phyloP scores from a whole-genome alignment of 2,888 invertebrate species.

The Microplitis deprimator region DNA sequence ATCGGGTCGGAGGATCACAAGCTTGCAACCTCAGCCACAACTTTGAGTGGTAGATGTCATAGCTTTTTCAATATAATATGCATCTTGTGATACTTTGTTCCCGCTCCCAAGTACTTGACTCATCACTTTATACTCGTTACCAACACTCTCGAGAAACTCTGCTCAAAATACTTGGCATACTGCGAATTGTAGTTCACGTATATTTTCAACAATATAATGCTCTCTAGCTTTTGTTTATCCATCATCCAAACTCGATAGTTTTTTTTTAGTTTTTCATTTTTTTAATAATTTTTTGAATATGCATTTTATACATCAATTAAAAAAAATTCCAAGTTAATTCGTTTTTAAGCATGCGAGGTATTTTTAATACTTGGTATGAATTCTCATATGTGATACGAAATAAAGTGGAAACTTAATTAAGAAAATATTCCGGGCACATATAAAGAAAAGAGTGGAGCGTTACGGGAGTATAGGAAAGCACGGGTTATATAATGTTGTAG shows the following conservation, averaged over 20 bases:
- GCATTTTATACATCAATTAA: background rate
- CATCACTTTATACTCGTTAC: background rate
- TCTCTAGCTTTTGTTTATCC: background rate
- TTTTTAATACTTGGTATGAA: background rate
- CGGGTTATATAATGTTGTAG: background rate
- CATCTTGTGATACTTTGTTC: background rate
- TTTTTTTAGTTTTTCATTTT: background rate
- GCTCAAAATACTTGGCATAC: background rate
- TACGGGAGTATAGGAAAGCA: background rate
- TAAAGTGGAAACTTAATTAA: slow-evolving; percentile 16
- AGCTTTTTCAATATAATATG: background rate
- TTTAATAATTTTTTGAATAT: background rate
- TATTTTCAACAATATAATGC: background rate
- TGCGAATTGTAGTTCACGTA: background rate
- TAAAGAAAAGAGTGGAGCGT: background rate
- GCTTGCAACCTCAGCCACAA: background rate
- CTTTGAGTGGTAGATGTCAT: background rate
- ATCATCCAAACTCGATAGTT: background rate
- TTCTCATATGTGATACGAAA: background rate
- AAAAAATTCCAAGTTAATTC: background rate
- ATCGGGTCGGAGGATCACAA: background rate
- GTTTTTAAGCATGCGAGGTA: background rate
- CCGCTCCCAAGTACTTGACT: background rate
- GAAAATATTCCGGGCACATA: background rate
- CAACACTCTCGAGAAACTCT: background rate